Base-by-base conservation (phyloP, 2,113 vertebrate genomes). In the Leucopsar rothschildi region DNA sequence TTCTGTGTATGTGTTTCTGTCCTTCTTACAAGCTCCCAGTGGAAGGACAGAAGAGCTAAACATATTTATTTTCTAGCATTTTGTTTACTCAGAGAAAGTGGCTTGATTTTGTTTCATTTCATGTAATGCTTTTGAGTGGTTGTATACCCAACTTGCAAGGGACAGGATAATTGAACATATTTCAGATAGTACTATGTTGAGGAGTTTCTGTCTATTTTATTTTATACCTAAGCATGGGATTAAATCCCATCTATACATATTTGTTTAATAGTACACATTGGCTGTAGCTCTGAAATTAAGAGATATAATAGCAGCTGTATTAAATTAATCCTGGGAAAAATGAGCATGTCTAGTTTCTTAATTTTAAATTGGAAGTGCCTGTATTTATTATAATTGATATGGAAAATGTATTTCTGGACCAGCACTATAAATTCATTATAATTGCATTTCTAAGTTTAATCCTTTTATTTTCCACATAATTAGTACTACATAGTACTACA, bases 391-490 rank as follows among this genome's bases (percentile, higher is more conserved):
- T 80, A 88, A 92, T 85, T 87, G 35, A 77, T 85, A 50, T n/a
- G 35, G 22, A 71, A 94, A 91, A 82, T 80, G 33, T 85, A 91
- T 94, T 91, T 94, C 70, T 91, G 63, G 55, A 82, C 27, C 28
- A 64, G 60, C 65, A 64, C 63, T 94, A 39, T 90, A 88, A 94
- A 90, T 90, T 93, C 29, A 70, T 91, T 85, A 70, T 73, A 73
- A 88, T 92, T 57, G 45, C 75, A 91, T 93, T 93, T 90, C 19
- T 69, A 82, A 77, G 6, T 63, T 72, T 85, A 80, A 86, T 94
- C 24, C 24, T 93, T 77, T 70, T 95, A 82, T 92, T 96, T 95
- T 92, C 87, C 87, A 82, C 63, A 18, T 91, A 91, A 95, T 96
- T 91, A 89, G 93, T 96, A 29, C 50, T 53, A 53, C 50, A 53